Percentiles rank a stretch among this genome's conserved stretches.
Evolutionary conservation across 2,113 vertebrate genomes (phyloP).

Genomic region (Seriola dumerili): DNA sequence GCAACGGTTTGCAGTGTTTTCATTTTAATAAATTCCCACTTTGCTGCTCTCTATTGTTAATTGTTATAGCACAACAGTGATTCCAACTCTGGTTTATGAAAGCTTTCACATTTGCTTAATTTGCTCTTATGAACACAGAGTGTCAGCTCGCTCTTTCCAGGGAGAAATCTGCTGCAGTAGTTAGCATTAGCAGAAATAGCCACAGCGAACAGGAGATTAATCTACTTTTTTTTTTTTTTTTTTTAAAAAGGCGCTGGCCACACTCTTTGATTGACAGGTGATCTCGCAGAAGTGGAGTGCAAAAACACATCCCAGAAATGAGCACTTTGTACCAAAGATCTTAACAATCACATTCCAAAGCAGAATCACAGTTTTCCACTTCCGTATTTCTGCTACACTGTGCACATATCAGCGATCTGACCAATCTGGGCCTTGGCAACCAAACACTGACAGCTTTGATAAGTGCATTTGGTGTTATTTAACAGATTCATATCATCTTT

Average conservation of each 20-base stretch:
- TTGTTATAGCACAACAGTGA: slow-evolving; percentile 38
- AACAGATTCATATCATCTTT: slow-evolving; percentile 65
- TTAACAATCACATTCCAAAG: slow-evolving; percentile 57
- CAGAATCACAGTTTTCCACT: slow-evolving; percentile 13
- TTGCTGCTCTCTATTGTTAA: slow-evolving; percentile 50
- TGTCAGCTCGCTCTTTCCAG: slow-evolving; percentile 14
- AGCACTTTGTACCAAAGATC: slow-evolving; percentile 54
- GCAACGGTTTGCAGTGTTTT: slow-evolving; percentile 37
- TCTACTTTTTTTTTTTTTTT: neutral
- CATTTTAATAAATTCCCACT: slow-evolving; percentile 63
- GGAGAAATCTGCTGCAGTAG: neutral
- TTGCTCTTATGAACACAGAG: slow-evolving; percentile 13
- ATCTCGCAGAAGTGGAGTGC: slow-evolving; percentile 28
- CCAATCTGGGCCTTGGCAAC: slow-evolving; percentile 61
- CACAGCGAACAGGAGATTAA: slow-evolving; percentile 3
- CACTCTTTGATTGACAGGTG: slow-evolving; percentile 50
- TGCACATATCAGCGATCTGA: slow-evolving; percentile 40
- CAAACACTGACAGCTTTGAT: slow-evolving; percentile 66
- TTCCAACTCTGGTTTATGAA: slow-evolving; percentile 30
- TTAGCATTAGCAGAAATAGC: slow-evolving; percentile 20
- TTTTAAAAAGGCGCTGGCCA: neutral
- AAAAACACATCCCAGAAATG: slow-evolving; percentile 3
- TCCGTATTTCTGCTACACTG: slow-evolving; percentile 32
- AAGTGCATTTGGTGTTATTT: slow-evolving; percentile 59
- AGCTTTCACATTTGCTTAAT: slow-evolving; percentile 63